Evolutionary conservation across 1,140 invertebrate genomes (phyloP).

Genomic region (Pseudomyrmex cubaensis): DNA sequence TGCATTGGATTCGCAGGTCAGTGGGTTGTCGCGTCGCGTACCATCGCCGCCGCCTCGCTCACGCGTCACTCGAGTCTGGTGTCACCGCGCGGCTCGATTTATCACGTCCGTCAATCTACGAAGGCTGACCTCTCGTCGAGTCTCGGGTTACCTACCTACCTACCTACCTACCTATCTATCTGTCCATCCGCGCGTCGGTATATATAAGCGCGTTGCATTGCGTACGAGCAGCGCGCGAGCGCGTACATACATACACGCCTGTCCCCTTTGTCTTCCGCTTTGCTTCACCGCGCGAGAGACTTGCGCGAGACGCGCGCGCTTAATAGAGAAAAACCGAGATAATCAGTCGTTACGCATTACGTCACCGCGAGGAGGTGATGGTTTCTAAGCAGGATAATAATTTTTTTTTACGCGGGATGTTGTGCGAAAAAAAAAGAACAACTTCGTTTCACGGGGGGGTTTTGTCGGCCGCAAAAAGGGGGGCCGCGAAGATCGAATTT

Average conservation of each 20-base stretch:
- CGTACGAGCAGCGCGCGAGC: constrained; percentile 63
- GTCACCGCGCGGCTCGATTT: constrained; percentile 78
- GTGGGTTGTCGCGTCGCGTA: constrained; percentile 82
- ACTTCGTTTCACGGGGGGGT: no score
- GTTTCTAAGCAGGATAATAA: no score
- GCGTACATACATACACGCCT: neutral
- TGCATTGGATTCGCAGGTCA: constrained; percentile 85
- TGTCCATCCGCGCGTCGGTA: constrained; percentile 20
- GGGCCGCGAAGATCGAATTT: no score
- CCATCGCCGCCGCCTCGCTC: constrained; percentile 26
- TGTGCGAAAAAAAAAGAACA: no score
- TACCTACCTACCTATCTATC: constrained; percentile 35
- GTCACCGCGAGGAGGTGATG: no score
- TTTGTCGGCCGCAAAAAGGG: no score
- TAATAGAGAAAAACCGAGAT: constrained; percentile 49
- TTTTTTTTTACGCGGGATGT: no score
- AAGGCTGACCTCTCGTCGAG: constrained; percentile 81
- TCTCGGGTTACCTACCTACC: constrained; percentile 81
- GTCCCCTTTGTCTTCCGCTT: constrained; percentile 70
- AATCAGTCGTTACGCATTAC: constrained; percentile 29
- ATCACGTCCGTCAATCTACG: constrained; percentile 84
- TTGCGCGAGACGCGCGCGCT: constrained; percentile 41
- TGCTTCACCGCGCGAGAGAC: constrained; percentile 67
- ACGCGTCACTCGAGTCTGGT: constrained; percentile 71
- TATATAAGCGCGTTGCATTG: constrained; percentile 64